phyloP scores from a whole-genome alignment of 2,113 vertebrate species.

The Thunnus maccoyii region DNA sequence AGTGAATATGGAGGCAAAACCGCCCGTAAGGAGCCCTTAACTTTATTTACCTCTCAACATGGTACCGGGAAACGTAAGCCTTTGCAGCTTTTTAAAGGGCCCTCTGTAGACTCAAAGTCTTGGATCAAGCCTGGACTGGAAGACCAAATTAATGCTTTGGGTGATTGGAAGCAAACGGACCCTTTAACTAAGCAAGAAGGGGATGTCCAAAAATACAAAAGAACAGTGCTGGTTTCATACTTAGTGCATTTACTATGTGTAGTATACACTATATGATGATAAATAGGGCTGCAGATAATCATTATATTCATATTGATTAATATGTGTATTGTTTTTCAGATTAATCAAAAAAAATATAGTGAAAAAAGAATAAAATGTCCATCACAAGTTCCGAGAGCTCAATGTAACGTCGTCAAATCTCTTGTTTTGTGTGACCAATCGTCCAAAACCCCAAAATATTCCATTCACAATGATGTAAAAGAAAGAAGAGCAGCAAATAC shows the following conservation, averaged over 20 bases:
- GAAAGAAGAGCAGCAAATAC: neutral
- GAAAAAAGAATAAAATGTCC: too few relatives aligned
- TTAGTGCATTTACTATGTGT: neutral
- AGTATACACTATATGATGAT: neutral
- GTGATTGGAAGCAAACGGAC: slow-evolving; percentile 36
- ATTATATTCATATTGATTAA: neutral
- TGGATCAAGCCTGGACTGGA: slow-evolving; percentile 53
- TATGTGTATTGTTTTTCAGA: neutral
- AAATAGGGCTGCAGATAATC: neutral
- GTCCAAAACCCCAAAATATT: too few relatives aligned
- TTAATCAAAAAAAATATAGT: neutral
- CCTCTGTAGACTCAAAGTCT: slow-evolving; percentile 48
- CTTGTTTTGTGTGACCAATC: too few relatives aligned
- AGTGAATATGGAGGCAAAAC: slow-evolving; percentile 58
- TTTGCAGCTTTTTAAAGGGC: slow-evolving; percentile 43
- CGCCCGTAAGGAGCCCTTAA: slow-evolving; percentile 58
- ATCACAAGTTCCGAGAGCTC: too few relatives aligned
- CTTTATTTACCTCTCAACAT: slow-evolving; percentile 73
- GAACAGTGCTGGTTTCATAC: neutral
- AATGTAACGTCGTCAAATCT: too few relatives aligned
- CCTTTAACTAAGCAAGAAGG: slow-evolving; percentile 33
- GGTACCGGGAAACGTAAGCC: slow-evolving; percentile 21
- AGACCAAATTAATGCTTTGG: slow-evolving; percentile 56
- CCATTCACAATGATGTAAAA: neutral
- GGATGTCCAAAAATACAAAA: neutral